Conservation (phyloP, 35 echinoderm and acorn worm genomes). For the Apostichopus californicus region DNA sequence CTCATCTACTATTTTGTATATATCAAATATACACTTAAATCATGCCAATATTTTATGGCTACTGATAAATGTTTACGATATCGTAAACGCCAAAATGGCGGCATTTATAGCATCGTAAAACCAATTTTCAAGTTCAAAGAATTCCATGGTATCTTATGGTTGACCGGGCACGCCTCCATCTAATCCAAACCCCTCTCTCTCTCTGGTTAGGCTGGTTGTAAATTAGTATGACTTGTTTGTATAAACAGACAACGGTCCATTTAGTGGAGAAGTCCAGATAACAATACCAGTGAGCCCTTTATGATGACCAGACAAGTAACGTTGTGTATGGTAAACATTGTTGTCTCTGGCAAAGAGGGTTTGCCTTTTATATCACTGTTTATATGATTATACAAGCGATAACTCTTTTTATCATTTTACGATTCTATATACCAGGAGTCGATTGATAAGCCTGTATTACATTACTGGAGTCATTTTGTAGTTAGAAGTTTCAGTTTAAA, state of each 20-base stretch:
- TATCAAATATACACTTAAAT: slow-evolving; percentile 24
- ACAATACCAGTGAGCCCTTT: slow-evolving; percentile 11
- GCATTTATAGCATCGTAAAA: slow-evolving; percentile 49
- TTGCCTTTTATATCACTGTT: background rate
- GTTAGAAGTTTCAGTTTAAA: background rate
- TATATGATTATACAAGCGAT: background rate
- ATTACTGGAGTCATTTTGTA: background rate
- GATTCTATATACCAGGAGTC: background rate
- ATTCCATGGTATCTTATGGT: background rate
- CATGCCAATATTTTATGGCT: slow-evolving; percentile 25
- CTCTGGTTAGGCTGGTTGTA: slow-evolving; percentile 29
- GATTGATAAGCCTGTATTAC: background rate
- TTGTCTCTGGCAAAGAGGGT: background rate
- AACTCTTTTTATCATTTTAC: background rate
- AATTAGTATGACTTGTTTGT: slow-evolving; percentile 48
- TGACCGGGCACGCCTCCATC: slow-evolving; percentile 33
- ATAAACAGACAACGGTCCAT: slow-evolving; percentile 36
- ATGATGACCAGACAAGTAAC: slow-evolving; percentile 19
- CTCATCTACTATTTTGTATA: background rate
- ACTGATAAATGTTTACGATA: slow-evolving; percentile 54
- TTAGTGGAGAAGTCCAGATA: background rate
- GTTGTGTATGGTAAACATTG: background rate
- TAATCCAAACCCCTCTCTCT: background rate
- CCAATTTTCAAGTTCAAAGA: slow-evolving; percentile 32
- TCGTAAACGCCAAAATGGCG: slow-evolving; percentile 40